Evolutionary conservation across 2,888 invertebrate species (phyloP).

Genomic region (Cryptocephalus moraei): DNA sequence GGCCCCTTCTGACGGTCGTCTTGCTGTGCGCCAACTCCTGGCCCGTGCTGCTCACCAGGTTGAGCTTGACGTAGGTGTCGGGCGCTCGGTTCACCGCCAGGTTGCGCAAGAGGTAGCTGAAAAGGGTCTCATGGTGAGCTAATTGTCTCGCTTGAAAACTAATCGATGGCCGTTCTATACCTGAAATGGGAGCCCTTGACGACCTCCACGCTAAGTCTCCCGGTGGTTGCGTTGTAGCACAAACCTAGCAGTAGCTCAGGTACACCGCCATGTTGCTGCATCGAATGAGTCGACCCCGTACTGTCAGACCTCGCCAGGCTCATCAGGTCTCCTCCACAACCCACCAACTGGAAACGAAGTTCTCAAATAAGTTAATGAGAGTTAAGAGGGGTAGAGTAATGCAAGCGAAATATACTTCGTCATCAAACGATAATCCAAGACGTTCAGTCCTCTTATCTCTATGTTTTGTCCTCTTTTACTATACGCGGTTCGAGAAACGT

Average conservation of each 20-base stretch:
- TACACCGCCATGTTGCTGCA: conserved; percentile 72
- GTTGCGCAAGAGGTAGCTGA: conserved; percentile 47
- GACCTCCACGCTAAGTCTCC: conserved; percentile 85
- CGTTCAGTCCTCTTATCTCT: too few species aligned
- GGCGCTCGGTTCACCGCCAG: conserved; percentile 70
- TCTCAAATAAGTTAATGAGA: too few species aligned
- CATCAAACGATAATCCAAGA: too few species aligned
- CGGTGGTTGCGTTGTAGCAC: conserved; percentile 88
- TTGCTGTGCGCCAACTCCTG: conserved; percentile 90
- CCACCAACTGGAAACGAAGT: conserved; percentile 36
- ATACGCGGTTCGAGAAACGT: too few species aligned
- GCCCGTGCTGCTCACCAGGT: conserved; percentile 84
- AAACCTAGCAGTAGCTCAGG: conserved; percentile 83
- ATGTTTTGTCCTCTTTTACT: too few species aligned
- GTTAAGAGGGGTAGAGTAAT: too few species aligned
- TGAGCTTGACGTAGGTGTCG: conserved; percentile 89
- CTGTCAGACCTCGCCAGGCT: conserved; percentile 87
- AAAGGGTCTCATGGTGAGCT: conserved; percentile 1
- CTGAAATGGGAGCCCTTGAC: conserved; percentile 67
- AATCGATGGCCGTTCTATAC: conserved; percentile 17
- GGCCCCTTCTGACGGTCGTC: conserved; percentile 82
- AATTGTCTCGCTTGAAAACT: not conserved
- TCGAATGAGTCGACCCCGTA: conserved; percentile 87
- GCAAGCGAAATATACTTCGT: too few species aligned
- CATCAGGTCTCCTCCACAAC: conserved; percentile 50